A percentile compares a stretch with the other conserved stretches of the same genome.
phyloP scores from a whole-genome alignment of 2,888 invertebrate species.

The Andrena praecox region DNA sequence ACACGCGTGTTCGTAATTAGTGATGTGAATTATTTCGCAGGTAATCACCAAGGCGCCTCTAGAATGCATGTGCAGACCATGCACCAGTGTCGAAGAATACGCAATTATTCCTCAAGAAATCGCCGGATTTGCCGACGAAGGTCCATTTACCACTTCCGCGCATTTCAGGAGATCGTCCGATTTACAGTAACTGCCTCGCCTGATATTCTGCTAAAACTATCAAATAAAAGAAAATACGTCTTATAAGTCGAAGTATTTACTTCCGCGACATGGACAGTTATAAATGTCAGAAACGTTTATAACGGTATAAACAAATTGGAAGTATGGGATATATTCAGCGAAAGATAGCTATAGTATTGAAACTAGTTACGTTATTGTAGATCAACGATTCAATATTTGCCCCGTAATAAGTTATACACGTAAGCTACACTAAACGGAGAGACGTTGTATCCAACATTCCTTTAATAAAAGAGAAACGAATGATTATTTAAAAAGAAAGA shows the following conservation, averaged over 20 bases:
- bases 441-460: not conserved
- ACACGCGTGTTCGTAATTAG: slow-evolving; percentile 31
- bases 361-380: slow-evolving; percentile 1
- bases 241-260: slow-evolving; percentile 1
- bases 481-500: slow-evolving; percentile 7
- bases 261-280: slow-evolving; percentile 5
- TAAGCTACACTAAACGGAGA: not conserved
- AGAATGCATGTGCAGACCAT: slow-evolving; percentile 97
- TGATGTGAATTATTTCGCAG: slow-evolving; percentile 83
- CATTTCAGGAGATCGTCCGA: slow-evolving; percentile 90
- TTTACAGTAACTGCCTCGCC: slow-evolving; percentile 65
- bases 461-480: slow-evolving; percentile 11
- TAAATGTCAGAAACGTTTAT: slow-evolving; percentile 8
- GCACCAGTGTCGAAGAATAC: slow-evolving; percentile 94
- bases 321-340: slow-evolving; percentile 20
- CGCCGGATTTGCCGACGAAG: slow-evolving; percentile 93
- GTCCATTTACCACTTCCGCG: slow-evolving; percentile 89
- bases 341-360: not conserved
- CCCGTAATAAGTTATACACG: not conserved
- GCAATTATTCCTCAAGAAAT: slow-evolving; percentile 96
- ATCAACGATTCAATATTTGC: not conserved
- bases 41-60: slow-evolving; percentile 96
- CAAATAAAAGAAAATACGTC: not conserved
- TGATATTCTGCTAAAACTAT: not conserved
- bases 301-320: slow-evolving; percentile 23